Base-by-base conservation (phyloP, 1,140 invertebrate species). In the Pseudomyrmex concolor region DNA sequence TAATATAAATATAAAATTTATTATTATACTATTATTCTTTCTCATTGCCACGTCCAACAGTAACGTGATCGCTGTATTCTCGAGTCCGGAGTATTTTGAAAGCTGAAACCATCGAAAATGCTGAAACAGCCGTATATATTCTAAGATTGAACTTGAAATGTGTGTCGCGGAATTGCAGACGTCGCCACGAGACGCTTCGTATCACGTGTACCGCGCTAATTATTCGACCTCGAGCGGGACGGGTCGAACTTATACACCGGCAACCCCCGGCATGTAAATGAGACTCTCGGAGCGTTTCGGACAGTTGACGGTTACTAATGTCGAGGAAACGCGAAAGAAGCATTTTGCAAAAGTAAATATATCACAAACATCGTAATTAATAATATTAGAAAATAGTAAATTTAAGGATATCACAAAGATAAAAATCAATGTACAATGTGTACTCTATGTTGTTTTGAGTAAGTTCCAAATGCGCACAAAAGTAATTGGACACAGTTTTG, bases 201-300 rank as follows among this genome's bases (percentile, higher is more conserved):
- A 72, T 62, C 51, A 60, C 43, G 55, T 80, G 60, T 64, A 45
- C 15, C 43, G 43, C 10, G 67, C 67, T 72, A 62, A 78, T 34
- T 62, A 72, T 72, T 81, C 57, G 43, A 22, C 22, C 9, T 22
- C 55, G 50, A 43, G 34, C 25, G 54, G 12, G n/a, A 60, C 43
- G 34, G 34, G 34, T 34, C 4, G 25, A 87, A 86, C 71, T 86
- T 87, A 34, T 78, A 68, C n/a, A 84, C 34, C 66, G 55, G 68
- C 66, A 66, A 84, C 63, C 85, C 83, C 71, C 77, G 71, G 82
- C 86, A 83, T 90, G 88, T 83, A 91, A 91, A 90, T 86, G 89
- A 90, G 83, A 86, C 51, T 78, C 9, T 7, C 43, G 13, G 85
- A 85, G 73, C 68, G 72, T 85, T 89, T 48, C 55, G 86, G 81